A percentile compares a stretch with the other conserved stretches of the same genome.
Conservation (phyloP, 92 coral and sea anemone species). For the Epizoanthus fatuus region DNA sequence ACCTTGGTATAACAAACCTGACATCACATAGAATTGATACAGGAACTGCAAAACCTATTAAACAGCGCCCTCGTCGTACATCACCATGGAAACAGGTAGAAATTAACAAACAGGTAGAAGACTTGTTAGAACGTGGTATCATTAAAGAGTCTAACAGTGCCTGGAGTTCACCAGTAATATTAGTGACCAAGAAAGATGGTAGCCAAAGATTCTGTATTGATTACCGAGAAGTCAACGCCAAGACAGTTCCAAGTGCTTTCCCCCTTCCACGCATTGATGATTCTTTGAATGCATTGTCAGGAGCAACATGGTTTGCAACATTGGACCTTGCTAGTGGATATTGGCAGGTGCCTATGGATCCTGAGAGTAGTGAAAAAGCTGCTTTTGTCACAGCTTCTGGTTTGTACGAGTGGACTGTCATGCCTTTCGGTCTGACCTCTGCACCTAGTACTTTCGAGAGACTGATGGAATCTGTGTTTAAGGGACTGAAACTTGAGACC, state of each 20-base stretch:
- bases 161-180: constrained; percentile 36
- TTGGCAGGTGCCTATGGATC: no score
- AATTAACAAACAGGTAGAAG: constrained; percentile 17
- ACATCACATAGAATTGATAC: constrained; percentile 37
- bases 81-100: constrained; percentile 39
- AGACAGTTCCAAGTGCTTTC: constrained; percentile 48
- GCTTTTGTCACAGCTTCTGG: no score
- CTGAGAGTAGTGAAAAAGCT: no score
- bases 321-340: no score
- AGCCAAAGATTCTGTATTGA: constrained; percentile 33
- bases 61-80: constrained; percentile 36
- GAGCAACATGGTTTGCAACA: no score
- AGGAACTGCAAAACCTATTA: constrained; percentile 16
- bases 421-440: no score
- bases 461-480: no score
- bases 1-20: constrained; percentile 51
- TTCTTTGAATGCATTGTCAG: constrained; percentile 18
- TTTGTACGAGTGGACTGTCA: no score
- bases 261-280: background rate
- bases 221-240: constrained; percentile 25
- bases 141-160: constrained; percentile 24
- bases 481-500: no score
- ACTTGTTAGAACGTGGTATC: background rate
- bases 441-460: no score
- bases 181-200: constrained; percentile 44